Conservation (phyloP, 53 echinoderm and acorn worm species). For the Glandiceps talaboti region DNA sequence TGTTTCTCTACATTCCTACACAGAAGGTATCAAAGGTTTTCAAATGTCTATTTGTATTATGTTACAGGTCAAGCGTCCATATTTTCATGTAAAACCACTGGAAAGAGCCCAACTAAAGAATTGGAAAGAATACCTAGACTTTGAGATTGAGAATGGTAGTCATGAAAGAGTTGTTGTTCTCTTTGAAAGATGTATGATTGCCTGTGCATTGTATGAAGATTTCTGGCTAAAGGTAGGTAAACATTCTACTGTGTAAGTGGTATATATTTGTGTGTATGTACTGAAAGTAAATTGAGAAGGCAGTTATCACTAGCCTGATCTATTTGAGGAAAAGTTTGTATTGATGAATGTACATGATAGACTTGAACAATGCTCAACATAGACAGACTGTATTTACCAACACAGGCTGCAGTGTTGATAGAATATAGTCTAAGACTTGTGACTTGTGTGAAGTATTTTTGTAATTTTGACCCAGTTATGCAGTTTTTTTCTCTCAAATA, state of each 20-base stretch:
- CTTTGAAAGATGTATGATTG: slow-evolving; percentile 81
- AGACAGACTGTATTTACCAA: too few relatives aligned
- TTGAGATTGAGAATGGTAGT: slow-evolving; percentile 65
- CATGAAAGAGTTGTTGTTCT: slow-evolving; percentile 63
- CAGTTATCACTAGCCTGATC: background rate
- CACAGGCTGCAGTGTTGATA: too few relatives aligned
- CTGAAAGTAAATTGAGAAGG: background rate
- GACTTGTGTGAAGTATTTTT: too few relatives aligned
- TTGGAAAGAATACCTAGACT: slow-evolving; percentile 89
- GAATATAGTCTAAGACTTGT: too few relatives aligned
- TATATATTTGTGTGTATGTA: background rate
- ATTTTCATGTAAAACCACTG: slow-evolving; percentile 93
- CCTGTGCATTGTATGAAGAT: slow-evolving; percentile 94
- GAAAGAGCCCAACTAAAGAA: slow-evolving; percentile 94
- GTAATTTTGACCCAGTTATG: too few relatives aligned
- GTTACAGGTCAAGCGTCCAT: slow-evolving; percentile 83
- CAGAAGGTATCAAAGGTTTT: too few relatives aligned
- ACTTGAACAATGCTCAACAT: background rate
- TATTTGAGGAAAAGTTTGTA: background rate
- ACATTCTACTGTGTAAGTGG: too few relatives aligned
- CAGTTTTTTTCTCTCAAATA: too few relatives aligned
- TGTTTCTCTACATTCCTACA: background rate
- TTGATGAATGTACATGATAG: background rate
- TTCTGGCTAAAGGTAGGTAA: slow-evolving; percentile 86
- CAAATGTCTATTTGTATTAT: too few relatives aligned